phyloP scores from a whole-genome alignment of 2,888 invertebrate species.

The Glomeris marginata region DNA sequence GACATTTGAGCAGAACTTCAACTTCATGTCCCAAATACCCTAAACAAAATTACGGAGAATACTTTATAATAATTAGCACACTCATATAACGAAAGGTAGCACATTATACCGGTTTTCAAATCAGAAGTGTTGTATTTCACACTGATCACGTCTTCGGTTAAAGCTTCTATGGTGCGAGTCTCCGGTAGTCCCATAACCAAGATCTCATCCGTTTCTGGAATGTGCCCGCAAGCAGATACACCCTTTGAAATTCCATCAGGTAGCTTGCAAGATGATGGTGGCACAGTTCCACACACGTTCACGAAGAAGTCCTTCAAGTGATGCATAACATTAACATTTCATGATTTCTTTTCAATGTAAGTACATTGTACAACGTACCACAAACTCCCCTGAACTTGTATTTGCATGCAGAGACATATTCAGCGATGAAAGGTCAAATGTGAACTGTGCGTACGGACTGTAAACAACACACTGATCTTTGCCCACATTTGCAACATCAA shows the following conservation, averaged over 20 bases:
- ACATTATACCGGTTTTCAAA: not conserved
- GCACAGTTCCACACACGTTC: no score
- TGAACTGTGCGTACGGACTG: not conserved
- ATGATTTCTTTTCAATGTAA: no score
- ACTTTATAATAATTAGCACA: no score
- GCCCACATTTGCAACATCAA: not conserved
- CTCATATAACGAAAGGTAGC: no score
- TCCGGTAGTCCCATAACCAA: constrained; percentile 3
- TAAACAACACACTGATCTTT: not conserved
- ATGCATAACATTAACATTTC: no score
- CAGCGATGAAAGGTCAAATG: constrained; percentile 1
- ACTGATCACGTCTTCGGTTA: not conserved
- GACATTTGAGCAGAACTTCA: constrained; percentile 1
- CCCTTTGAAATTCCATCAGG: not conserved
- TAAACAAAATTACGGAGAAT: no score
- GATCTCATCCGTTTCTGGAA: not conserved
- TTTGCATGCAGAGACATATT: not conserved
- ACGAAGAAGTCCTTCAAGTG: no score
- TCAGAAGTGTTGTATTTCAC: constrained; percentile 1
- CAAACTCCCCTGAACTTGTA: no score
- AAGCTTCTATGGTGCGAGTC: not conserved
- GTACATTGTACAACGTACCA: no score
- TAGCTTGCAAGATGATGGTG: not conserved
- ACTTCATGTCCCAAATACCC: not conserved
- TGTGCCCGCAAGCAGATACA: not conserved